Base-by-base conservation (phyloP, 2,888 invertebrate genomes). In the Laothoe populi region DNA sequence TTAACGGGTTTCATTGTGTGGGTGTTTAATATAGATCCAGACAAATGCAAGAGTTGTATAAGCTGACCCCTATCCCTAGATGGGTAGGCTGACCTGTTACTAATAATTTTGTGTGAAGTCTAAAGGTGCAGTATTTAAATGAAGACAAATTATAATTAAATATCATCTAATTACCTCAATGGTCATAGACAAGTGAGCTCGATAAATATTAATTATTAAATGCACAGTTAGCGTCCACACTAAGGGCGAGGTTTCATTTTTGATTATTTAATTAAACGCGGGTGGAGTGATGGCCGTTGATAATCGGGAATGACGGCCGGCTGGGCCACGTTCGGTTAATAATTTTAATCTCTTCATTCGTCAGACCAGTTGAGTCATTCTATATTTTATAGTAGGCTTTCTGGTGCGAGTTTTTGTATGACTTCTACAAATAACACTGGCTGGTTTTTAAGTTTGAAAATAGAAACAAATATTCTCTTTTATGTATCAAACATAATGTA, bases 241-340 rank as follows among this genome's bases (percentile, higher is more conserved):
- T 31, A 53, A 53, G 53, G 5, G 35, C 53, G 31, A 40, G 58
- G 23, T 26, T 26, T 42, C 53, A 58, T 58, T 62, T 62, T 80
- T 82, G 83, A 84, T 84, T 84, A 86, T 86, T 88, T 86, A 87
- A 88, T 88, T 88, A 89, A 84, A 81, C 77, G 66, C 66, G 74
- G 70, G 68, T 46, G 69, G 71, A 65, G 65, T 81, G 87, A 86
- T 74, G 79, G 66, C 79, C 90, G 87, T 89, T 76, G 77, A 86
- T 85, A 90, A 91, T 90, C 84, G 76, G 87, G 88, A 88, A 89
- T 88, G 90, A 82, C 70, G 86, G 68, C 65, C 70, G 75, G 81
- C 86, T 75, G 82, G 87, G 81, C 74, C 66, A 62, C 69, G 64
- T 69, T 62, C 70, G 73, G 76, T 78, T 81, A 81, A 80, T 82